These are phyloP conservation scores for Drosophila varians DNA, from an alignment of 1,140 invertebrate species.

Conservation along the genomic window DNA sequence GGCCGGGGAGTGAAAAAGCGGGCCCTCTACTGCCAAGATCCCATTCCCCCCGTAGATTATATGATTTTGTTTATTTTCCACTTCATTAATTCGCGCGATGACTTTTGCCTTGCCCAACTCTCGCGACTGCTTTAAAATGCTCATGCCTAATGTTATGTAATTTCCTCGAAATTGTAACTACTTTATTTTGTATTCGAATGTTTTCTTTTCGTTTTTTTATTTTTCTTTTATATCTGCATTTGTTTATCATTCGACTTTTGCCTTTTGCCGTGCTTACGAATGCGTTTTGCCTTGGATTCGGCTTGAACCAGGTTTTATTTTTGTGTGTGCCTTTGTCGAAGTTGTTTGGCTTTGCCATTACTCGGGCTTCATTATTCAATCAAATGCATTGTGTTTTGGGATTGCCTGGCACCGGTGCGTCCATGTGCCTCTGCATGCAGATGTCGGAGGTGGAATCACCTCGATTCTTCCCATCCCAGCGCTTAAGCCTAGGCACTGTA, in stretches of 20 bases:
- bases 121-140: slow-evolving; percentile 1
- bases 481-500: slow-evolving; percentile 4
- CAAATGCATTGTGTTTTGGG: slow-evolving; percentile 64
- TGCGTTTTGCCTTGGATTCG: slow-evolving; percentile 47
- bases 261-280: slow-evolving; percentile 35
- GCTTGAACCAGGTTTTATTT: slow-evolving; percentile 29
- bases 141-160: slow-evolving; percentile 65
- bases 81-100: slow-evolving; percentile 73
- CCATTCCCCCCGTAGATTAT: slow-evolving; percentile 37
- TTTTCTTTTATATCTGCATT: slow-evolving; percentile 44
- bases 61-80: slow-evolving; percentile 75
- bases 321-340: slow-evolving; percentile 24
- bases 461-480: background rate
- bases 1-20: slow-evolving; percentile 19
- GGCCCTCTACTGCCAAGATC: background rate
- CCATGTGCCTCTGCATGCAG: background rate
- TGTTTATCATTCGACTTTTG: slow-evolving; percentile 45
- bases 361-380: slow-evolving; percentile 72
- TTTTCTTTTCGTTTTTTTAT: slow-evolving; percentile 33
- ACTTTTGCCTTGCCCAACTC: slow-evolving; percentile 47
- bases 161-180: slow-evolving; percentile 70
- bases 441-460: slow-evolving; percentile 1
- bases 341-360: slow-evolving; percentile 68
- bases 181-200: slow-evolving; percentile 53
- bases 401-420: slow-evolving; percentile 25